Base-by-base conservation (phyloP, 2,888 invertebrate genomes). In the Blera fallax region DNA sequence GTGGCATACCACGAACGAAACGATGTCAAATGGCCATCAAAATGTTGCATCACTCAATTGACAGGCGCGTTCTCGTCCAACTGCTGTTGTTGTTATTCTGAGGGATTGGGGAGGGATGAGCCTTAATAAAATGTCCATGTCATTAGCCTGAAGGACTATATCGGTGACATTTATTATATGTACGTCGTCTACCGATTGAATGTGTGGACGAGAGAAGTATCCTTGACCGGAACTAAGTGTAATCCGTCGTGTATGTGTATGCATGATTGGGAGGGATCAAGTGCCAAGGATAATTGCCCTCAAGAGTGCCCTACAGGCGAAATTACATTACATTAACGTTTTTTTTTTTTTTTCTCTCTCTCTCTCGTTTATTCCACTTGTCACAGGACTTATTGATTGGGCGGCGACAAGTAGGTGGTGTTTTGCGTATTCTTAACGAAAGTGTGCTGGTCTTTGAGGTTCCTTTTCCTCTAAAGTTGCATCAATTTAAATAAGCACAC, bases 211-310 rank as follows among this genome's bases (percentile, higher is more conserved):
- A 16, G 7, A 10, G 21, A 37, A 45, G 54, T 74, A 64, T 16
- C 45, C 56, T 65, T 54, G 64, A 45, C 56, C 24, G 32, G 21
- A 40, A 21, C n/a, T 7, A 14, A 3, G 6, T 10, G 32, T 27
- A 27, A 14, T 29, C 7, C 24, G 21, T 21, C 14, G 58, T 3
- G 10, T 64, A 18, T 64, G 37, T 62, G 50, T 64, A 54, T 62
- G 45, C 50, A 60, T 60, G 40, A 69, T 58, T 70, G 32, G 34
- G 40, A n/a, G 37, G 62, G 69, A 54, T 45, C 70, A 72, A 27
- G 37, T 70, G 76, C 58, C 67, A 77, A 78, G 77, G 70, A 77
- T 77, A 83, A 83, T 77, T 67, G 58, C 60, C 27, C 82, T 60
- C 48, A 29, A 60, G 74, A 60, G 78, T 27, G 48, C 56, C 37